Evolutionary conservation across 2,888 invertebrate species (phyloP), one percentile per base, ranked within the genome.

Genomic region (Pomacea canaliculata): DNA sequence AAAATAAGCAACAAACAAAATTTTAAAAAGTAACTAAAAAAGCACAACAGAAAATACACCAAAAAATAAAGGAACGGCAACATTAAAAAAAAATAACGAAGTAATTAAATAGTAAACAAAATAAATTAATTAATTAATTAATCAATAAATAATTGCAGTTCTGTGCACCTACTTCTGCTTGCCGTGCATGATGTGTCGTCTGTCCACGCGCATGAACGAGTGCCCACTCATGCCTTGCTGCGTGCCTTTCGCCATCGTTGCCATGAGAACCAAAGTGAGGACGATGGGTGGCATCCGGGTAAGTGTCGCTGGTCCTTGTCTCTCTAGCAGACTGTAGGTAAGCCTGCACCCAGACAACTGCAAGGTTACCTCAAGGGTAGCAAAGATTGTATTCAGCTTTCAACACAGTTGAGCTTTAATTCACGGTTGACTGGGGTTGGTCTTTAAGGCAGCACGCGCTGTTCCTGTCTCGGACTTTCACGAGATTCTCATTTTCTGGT

Each of bases 201-300:
- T 80, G 48, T 72, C 78, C 27, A 51, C 56, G 9, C 65, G 77
- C 10, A 60, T 78, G 23, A 72, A 76, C 56, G 80, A 80, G 69
- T 78, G 76, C 51, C 48, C 73, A 1, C 51, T 62, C 7, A 74
- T 80, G 69, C 73, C 78, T 0, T 80, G 71, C 73, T 73, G 74
- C 27, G 78, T 76, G 19, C 76, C 75, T 1, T 69, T 75, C 1
- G 71, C 75, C 18, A 27, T 80, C 1, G 46, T 77, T 10, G 77
- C 80, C 67, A 78, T 80, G 78, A 65, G 80, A 48, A 66, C 78
- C 59, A 77, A 75, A 73, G 66, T 80, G 49, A 68, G 80, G 23
- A 80, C 78, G 60, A 74, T 80, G 78, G 77, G 78, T 13, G 80
- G 80, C 60, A 80, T 80, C 13, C 68, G 75, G 80, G 80, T 80